phyloP scores from a whole-genome alignment of 2,888 invertebrate genomes.

The Platycheirus rosarum region DNA sequence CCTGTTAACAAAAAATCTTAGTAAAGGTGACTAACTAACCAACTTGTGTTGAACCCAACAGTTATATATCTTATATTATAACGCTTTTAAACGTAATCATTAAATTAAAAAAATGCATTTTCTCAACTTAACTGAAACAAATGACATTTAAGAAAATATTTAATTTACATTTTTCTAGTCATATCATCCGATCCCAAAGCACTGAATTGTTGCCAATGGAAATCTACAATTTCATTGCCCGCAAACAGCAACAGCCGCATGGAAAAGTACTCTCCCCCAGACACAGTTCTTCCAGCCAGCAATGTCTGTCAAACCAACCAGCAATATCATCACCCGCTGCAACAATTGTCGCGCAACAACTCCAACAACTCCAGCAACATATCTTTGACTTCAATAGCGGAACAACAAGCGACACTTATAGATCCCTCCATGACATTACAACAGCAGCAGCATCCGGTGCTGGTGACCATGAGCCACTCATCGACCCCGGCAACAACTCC shows the following conservation, averaged over 20 bases:
- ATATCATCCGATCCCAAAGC: conserved; percentile 80
- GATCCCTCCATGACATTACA: conserved; percentile 64
- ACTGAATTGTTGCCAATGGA: conserved; percentile 79
- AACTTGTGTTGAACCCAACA: too few relatives aligned
- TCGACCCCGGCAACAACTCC: conserved; percentile 76
- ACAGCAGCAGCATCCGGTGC: conserved; percentile 27
- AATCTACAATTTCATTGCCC: conserved; percentile 77
- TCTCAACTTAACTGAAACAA: too few relatives aligned
- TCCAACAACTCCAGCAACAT: conserved; percentile 73
- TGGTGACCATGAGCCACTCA: conserved; percentile 73
- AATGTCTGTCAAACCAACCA: conserved; percentile 77
- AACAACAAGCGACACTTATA: conserved; percentile 53
- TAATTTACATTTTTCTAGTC: conserved; percentile 74
- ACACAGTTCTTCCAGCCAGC: conserved; percentile 78
- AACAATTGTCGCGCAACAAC: conserved; percentile 70
- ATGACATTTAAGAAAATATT: conserved; percentile 13
- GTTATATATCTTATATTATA: conserved; percentile 7
- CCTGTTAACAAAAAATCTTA: too few relatives aligned
- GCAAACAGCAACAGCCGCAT: conserved; percentile 73
- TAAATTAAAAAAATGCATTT: conserved; percentile 5
- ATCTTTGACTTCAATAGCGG: conserved; percentile 69
- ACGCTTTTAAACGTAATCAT: conserved; percentile 24
- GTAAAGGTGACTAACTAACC: too few relatives aligned
- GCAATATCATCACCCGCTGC: conserved; percentile 77
- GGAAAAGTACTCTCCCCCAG: conserved; percentile 78